Evolutionary conservation across 2,113 vertebrate species (phyloP), one percentile per base, ranked within the genome.

Genomic region (Dolichotis patagonum): DNA sequence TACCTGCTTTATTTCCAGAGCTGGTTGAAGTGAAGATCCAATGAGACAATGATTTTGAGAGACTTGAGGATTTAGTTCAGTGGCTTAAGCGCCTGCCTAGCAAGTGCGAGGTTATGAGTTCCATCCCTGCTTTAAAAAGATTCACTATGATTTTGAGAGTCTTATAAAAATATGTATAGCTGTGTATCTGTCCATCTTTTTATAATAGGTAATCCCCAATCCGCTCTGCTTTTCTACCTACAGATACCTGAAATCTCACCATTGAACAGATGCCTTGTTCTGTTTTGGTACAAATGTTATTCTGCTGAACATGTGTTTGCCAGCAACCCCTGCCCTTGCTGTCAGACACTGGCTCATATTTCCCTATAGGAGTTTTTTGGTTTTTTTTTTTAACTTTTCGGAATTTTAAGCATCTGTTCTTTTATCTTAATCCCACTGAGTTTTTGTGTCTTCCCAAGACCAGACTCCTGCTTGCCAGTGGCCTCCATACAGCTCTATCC

Each of bases 81-180:
- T n/a, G n/a, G n/a, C n/a, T n/a, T n/a, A n/a, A n/a, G n/a, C n/a
- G n/a, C n/a, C n/a, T n/a, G n/a, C n/a, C n/a, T n/a, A n/a, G n/a
- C n/a, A n/a, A n/a, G n/a, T n/a, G n/a, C n/a, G n/a, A n/a, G n/a
- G n/a, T n/a, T n/a, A n/a, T n/a, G n/a, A n/a, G n/a, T n/a, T n/a
- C n/a, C n/a, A n/a, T n/a, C n/a, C n/a, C n/a, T n/a, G n/a, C n/a
- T n/a, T n/a, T n/a, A n/a, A n/a, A n/a, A n/a, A n/a, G n/a, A n/a
- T n/a, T n/a, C n/a, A n/a, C n/a, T n/a, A 3, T 92, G 85, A 16
- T 77, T 91, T 89, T 91, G 69, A 86, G 43, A 54, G 60, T 73
- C 32, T 77, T 84, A 3, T 92, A 90, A 82, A 87, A 46, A 32
- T 58, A 49, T 26, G n/a, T 35, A 43, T 56, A 77, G 4, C 49